Percentiles rank a stretch among this genome's conserved stretches.
Evolutionary conservation across 2,888 invertebrate species (phyloP).

Genomic region (Athalia cordata): DNA sequence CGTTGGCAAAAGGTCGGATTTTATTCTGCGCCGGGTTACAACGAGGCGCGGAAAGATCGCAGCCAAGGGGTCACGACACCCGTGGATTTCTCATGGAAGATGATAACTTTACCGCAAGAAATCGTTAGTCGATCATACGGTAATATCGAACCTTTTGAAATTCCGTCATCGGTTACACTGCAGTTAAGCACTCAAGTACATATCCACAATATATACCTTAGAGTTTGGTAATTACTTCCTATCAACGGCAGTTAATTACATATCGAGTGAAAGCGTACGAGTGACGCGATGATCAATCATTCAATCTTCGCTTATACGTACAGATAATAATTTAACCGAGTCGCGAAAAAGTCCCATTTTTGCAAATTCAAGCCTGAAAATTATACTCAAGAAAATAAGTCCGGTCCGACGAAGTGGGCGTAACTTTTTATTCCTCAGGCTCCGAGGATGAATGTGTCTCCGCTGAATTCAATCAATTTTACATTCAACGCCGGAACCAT

Average conservation of each 20-base stretch:
- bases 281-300: conserved; percentile 39
- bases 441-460: conserved; percentile 14
- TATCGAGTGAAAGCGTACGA: conserved; percentile 39
- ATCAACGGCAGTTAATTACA: conserved; percentile 40
- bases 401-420: too few species aligned
- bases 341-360: conserved; percentile 22
- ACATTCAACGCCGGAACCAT: conserved; percentile 34
- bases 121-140: neutral
- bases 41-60: conserved; percentile 10
- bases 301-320: conserved; percentile 18
- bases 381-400: neutral
- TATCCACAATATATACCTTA: neutral
- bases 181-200: neutral
- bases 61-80: too few species aligned
- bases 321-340: neutral
- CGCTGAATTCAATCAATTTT: conserved; percentile 2
- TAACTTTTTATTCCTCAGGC: too few species aligned
- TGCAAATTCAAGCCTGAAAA: conserved; percentile 34
- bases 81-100: too few species aligned
- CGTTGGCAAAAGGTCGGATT: neutral
- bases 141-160: neutral
- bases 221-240: conserved; percentile 4
- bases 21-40: neutral
- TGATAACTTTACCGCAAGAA: neutral
- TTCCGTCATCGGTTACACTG: neutral